A percentile compares a stretch with the other conserved stretches of the same genome.
phyloP scores from a whole-genome alignment of 1,140 invertebrate genomes.

The Mamestra configurata region DNA sequence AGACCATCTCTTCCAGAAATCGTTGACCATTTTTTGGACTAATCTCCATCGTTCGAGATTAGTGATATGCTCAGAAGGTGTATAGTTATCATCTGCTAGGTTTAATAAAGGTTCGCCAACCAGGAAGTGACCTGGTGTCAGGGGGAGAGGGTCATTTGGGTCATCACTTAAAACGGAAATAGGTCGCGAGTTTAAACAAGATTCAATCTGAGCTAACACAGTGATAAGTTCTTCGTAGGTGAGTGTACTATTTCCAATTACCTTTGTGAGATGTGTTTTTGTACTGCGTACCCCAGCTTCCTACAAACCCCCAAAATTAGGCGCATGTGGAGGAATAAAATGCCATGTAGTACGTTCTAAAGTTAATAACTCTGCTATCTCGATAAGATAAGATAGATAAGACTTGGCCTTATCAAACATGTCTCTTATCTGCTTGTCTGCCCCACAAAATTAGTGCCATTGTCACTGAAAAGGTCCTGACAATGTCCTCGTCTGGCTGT shows the following conservation, averaged over 20 bases:
- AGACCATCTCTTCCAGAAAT: not conserved
- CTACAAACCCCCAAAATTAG: not conserved
- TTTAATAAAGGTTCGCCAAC: conserved; percentile 32
- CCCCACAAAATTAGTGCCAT: conserved; percentile 71
- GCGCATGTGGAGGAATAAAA: not conserved
- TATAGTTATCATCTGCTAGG: conserved; percentile 25
- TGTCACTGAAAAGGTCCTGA: conserved; percentile 17
- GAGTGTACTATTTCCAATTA: conserved; percentile 24
- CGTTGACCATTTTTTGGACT: conserved; percentile 34
- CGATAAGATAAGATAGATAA: not conserved
- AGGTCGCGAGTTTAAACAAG: conserved; percentile 42
- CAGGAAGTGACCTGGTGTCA: conserved; percentile 44
- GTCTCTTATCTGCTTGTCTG: conserved; percentile 21
- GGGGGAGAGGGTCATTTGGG: conserved; percentile 20
- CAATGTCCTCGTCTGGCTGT: conserved; percentile 65
- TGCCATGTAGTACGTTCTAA: not conserved
- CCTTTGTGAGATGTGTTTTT: conserved; percentile 10
- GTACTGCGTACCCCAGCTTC: not conserved
- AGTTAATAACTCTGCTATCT: not conserved
- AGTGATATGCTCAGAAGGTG: not conserved
- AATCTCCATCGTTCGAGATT: conserved; percentile 29
- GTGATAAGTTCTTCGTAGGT: conserved; percentile 43
- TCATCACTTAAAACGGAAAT: conserved; percentile 7
- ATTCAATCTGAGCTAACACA: conserved; percentile 35
- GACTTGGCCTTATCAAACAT: not conserved